These are phyloP conservation scores for Chirona hameri DNA, from an alignment of 2,888 invertebrate genomes.

Conservation along the genomic window DNA sequence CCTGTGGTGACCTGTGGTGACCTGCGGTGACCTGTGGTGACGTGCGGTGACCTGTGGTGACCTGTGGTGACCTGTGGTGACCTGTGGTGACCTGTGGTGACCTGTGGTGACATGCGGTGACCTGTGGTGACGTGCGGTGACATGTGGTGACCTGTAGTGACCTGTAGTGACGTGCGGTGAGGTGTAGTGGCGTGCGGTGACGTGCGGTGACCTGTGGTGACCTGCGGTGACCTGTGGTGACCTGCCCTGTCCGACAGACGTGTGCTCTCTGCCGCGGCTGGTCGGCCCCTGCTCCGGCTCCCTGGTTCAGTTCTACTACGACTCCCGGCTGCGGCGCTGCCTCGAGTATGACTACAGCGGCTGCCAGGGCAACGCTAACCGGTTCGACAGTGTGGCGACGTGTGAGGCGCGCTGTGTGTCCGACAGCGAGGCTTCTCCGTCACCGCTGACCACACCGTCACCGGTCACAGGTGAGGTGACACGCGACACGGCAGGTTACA, in stretches of 20 bases:
- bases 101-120: too few relatives aligned
- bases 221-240: too few relatives aligned
- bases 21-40: too few relatives aligned
- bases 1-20: too few relatives aligned
- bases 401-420: neutral
- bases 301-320: conserved; percentile 67
- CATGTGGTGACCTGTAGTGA: too few relatives aligned
- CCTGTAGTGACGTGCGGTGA: too few relatives aligned
- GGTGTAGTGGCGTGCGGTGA: too few relatives aligned
- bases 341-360: conserved; percentile 72
- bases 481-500: neutral
- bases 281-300: conserved; percentile 66
- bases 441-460: neutral
- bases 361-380: conserved; percentile 78
- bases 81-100: too few relatives aligned
- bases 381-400: conserved; percentile 49
- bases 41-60: too few relatives aligned
- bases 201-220: too few relatives aligned
- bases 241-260: conserved; percentile 51
- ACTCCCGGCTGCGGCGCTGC: conserved; percentile 62
- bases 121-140: too few relatives aligned
- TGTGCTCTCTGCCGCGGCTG: conserved; percentile 63
- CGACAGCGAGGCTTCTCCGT: neutral
- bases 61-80: too few relatives aligned
- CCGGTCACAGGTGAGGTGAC: neutral